Base-by-base conservation (phyloP, 1,140 invertebrate genomes). In the Cydia strobilella region DNA sequence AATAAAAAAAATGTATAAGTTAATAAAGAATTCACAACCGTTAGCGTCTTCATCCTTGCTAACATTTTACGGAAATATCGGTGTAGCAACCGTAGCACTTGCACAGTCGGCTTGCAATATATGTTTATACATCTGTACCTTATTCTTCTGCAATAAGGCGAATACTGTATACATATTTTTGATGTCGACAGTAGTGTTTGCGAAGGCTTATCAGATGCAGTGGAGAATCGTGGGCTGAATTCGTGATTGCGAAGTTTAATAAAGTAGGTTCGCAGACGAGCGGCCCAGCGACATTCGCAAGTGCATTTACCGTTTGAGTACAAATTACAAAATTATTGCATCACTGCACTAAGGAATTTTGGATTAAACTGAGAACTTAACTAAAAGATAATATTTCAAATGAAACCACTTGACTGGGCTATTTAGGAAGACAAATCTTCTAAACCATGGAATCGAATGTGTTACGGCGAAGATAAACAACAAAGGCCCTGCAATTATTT, bases 241-340 rank as follows among this genome's bases (percentile, higher is more conserved):
- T 90, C 89, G 87, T 90, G 87, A 89, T 87, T 82, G 77, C 79
- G 82, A 84, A 80, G 81, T 86, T 85, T 84, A 86, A 87, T 86
- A 90, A 84, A 84, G 81, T 83, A 81, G 83, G 79, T 83, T 85
- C 82, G 80, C 72, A 77, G 78, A 82, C 84, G 82, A 84, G 80
- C 80, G 75, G 66, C 65, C 81, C 76, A 79, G 77, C 76, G 74
- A 83, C 81, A 82, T 82, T 88, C 76, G 82, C 84, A 79, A 87
- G 83, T 84, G 83, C 82, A 87, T 85, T 90, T 83, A 83, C 86
- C 81, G 83, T 82, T 82, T 82, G 76, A 74, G 72, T 79, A 51
- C 72, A 66, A 75, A 73, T 87, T 89, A 85, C 83, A 80, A 89
- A 89, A 89, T 80, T 76, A 75, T 87, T 83, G 78, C 82, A 72